Percentiles rank a stretch among this genome's conserved stretches.
phyloP scores from a whole-genome alignment of 2,113 vertebrate species.

The Nothobranchius kuhntae region DNA sequence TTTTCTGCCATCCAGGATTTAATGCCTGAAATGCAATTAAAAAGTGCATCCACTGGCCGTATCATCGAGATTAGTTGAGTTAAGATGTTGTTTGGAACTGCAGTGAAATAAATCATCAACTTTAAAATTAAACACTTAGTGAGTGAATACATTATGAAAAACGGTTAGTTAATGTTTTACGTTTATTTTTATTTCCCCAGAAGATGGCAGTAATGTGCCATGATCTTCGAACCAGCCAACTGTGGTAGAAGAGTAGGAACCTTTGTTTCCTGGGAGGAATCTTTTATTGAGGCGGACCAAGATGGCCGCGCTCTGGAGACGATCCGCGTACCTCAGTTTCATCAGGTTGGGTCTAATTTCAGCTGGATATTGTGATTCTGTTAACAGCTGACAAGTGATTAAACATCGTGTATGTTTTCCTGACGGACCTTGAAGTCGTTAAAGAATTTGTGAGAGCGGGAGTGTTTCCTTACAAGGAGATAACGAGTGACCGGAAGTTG shows the following conservation, averaged over 20 bases:
- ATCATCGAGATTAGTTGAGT: no score
- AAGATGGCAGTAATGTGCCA: background rate
- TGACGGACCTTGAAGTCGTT: no score
- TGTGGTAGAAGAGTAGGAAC: constrained; percentile 4
- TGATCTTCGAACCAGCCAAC: background rate
- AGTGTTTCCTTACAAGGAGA: background rate
- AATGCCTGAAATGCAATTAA: no score
- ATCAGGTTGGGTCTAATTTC: constrained; percentile 59
- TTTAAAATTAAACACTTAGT: no score
- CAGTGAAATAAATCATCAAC: no score
- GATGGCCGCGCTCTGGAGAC: constrained; percentile 67
- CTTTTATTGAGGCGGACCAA: constrained; percentile 55
- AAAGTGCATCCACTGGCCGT: no score
- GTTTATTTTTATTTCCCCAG: background rate
- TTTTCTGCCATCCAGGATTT: no score
- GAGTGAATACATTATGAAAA: no score
- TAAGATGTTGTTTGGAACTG: no score
- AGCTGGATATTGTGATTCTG: background rate
- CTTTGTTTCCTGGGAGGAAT: constrained; percentile 35
- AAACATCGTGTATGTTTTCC: no score
- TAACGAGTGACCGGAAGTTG: background rate
- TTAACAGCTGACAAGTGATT: background rate
- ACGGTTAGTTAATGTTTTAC: no score
- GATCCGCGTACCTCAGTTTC: constrained; percentile 39
- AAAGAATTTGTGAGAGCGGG: background rate